These are phyloP conservation scores for Phrixothrix hirtus DNA, from an alignment of 2,888 invertebrate species.

Conservation along the genomic window DNA sequence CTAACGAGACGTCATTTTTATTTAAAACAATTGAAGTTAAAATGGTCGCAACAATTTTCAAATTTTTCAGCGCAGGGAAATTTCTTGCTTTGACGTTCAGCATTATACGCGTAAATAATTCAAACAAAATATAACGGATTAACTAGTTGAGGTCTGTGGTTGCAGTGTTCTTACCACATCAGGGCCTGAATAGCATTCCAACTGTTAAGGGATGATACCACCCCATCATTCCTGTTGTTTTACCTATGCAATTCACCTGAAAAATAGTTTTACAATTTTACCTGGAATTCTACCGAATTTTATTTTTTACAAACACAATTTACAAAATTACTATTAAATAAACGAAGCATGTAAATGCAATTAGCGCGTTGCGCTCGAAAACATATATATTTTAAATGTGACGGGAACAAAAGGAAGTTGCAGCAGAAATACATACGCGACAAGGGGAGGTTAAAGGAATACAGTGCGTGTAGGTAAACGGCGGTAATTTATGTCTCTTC, in stretches of 20 bases:
- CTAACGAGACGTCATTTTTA: no score
- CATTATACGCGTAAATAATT: neutral
- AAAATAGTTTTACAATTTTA: neutral
- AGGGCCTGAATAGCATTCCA: neutral
- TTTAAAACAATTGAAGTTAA: no score
- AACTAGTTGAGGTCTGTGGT: neutral
- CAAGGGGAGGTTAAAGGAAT: slow-evolving; percentile 26
- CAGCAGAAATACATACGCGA: slow-evolving; percentile 33
- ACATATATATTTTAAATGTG: neutral
- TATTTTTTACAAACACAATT: no score
- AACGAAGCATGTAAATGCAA: neutral
- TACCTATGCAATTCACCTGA: neutral
- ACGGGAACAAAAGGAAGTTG: slow-evolving; percentile 27
- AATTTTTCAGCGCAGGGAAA: no score
- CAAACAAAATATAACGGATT: neutral
- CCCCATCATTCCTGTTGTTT: neutral
- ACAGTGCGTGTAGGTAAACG: slow-evolving; percentile 40
- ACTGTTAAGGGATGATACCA: neutral
- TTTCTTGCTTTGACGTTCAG: no score
- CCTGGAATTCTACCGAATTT: neutral
- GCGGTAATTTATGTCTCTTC: slow-evolving; percentile 40
- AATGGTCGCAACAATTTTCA: no score
- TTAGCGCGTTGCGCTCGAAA: neutral
- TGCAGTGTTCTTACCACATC: neutral
- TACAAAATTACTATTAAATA: neutral